Base-by-base conservation (phyloP, 1,140 invertebrate genomes). In the Papilio glaucus region DNA sequence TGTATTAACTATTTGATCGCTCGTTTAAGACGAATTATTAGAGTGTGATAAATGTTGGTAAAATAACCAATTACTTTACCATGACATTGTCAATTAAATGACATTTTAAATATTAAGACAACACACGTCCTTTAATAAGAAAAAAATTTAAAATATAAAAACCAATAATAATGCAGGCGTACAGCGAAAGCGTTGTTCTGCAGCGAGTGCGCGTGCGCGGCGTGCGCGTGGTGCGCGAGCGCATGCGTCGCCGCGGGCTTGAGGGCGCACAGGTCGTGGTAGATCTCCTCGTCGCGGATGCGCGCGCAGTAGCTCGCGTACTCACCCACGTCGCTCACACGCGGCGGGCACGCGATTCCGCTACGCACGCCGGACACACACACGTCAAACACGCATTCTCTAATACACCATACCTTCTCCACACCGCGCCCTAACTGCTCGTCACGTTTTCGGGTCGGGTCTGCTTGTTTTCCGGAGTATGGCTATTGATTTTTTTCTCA, bases 241-340 rank as follows among this genome's bases (percentile, higher is more conserved):
- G 75, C 80, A 39, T 42, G 65, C 39, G 65, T 29, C 24, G 39
- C 8, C 18, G 63, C 42, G 21, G 78, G 81, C 84, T 92, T 92
- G 74, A 96, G 94, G 77, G 95, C 95, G 94, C 96, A 97, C 81
- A 97, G 94, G 94, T 97, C 96, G 87, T 97, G 96, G 94, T 97
- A 97, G 89, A 97, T 96, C 92, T 97, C 96, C 89, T 97, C 97
- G 89, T 96, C 95, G 86, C 94, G 94, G 73, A 95, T 94, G 81
- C 95, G 94, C 77, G 94, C 95, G 93, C 95, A 95, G 90, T 94
- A 95, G 87, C 93, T 95, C 75, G 95, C 94, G 84, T 96, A 96
- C 78, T 95, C 95, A 75, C 94, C 94, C 71, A 94, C 94, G 81
- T 95, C 95, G 72, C 82, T 84, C 37, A 69, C 72, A 63, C 79